A percentile compares a stretch with the other conserved stretches of the same genome.
Conservation (phyloP, 2,797 vertebrate species). For the Helicolenus hilgendorfi region DNA sequence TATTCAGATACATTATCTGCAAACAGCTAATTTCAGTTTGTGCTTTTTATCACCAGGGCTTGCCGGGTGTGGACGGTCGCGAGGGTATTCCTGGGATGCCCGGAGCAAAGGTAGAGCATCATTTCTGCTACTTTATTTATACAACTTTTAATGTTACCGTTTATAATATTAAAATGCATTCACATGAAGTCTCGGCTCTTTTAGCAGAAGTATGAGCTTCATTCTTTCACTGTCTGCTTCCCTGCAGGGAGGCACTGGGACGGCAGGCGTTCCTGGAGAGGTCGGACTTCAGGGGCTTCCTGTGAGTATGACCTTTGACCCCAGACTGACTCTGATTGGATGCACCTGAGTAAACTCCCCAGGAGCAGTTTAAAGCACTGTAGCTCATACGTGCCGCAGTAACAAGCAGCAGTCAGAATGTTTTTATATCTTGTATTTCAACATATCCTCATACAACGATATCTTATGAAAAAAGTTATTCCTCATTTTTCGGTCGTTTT, state of each 20-base stretch:
- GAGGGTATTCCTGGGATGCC: constrained; percentile 98
- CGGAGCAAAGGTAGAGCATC: constrained; percentile 93
- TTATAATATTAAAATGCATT: not conserved
- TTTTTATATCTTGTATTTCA: not conserved
- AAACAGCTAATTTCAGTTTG: constrained; percentile 15
- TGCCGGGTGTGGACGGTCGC: constrained; percentile 95
- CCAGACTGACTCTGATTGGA: constrained; percentile 49
- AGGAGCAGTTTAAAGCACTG: not conserved
- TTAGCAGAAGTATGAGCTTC: not conserved
- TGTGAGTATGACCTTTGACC: constrained; percentile 91
- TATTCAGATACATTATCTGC: not conserved
- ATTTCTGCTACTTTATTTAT: not conserved
- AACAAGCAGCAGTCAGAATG: not conserved
- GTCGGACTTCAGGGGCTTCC: constrained; percentile 95
- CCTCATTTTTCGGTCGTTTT: no score
- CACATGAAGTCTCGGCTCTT: not conserved
- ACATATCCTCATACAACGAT: no score
- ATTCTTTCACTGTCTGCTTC: constrained; percentile 41
- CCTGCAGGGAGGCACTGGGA: constrained; percentile 93
- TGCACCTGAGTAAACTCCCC: constrained; percentile 53
- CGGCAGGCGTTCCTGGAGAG: constrained; percentile 94
- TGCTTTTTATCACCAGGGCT: constrained; percentile 88
- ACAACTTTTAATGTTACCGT: not conserved
- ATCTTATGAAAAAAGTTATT: no score
- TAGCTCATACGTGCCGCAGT: not conserved